These are phyloP conservation scores for Herpailurus yagouaroundi DNA, from an alignment of 2,113 vertebrate species.

Conservation along the genomic window DNA sequence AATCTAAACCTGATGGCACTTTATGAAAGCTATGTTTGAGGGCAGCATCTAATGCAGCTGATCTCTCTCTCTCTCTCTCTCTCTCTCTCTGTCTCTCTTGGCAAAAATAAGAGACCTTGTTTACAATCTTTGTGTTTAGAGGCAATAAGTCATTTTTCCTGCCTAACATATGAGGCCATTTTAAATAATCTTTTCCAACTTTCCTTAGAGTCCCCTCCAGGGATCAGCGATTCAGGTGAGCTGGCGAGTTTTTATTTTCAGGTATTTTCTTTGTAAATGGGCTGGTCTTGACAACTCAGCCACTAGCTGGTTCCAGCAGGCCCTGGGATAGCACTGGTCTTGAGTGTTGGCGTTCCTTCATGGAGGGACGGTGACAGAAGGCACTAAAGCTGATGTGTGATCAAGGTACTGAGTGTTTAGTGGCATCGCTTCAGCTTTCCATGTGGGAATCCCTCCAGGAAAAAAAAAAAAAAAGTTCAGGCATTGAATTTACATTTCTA, in stretches of 20 bases:
- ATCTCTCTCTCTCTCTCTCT: background rate
- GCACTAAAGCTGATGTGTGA: background rate
- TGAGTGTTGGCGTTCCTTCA: background rate
- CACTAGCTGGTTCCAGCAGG: background rate
- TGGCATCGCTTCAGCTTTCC: background rate
- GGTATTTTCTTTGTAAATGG: slow-evolving; percentile 37
- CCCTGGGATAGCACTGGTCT: background rate
- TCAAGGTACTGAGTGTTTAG: background rate
- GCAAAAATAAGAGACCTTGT: slow-evolving; percentile 28
- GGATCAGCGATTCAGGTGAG: slow-evolving; percentile 39
- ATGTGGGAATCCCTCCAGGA: slow-evolving; percentile 32
- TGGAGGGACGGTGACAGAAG: background rate
- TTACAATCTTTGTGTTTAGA: slow-evolving; percentile 63
- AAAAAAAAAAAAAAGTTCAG: slow-evolving; percentile 38
- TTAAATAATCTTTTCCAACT: slow-evolving; percentile 73
- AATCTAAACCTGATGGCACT: background rate
- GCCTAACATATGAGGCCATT: slow-evolving; percentile 60
- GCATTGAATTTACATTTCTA: background rate
- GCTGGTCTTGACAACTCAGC: background rate
- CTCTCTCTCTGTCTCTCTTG: background rate
- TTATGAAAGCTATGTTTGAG: slow-evolving; percentile 32
- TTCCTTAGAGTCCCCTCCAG: slow-evolving; percentile 58
- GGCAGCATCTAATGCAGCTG: background rate
- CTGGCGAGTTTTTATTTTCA: slow-evolving; percentile 48
- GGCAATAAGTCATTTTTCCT: slow-evolving; percentile 57